Base-by-base conservation (phyloP, 2,888 invertebrate species). In the Lithodes maja region DNA sequence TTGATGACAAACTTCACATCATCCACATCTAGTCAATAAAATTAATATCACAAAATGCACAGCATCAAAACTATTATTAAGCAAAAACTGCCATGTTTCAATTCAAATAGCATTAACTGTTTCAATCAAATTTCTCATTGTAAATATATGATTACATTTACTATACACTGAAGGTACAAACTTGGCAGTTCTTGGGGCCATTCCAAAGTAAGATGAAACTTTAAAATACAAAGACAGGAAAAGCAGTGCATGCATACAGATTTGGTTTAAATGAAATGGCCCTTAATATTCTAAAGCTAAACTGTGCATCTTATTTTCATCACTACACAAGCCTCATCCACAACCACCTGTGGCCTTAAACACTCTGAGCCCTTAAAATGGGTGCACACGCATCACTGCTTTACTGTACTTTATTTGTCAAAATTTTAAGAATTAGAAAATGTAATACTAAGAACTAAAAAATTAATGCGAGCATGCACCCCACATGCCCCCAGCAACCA, bases 1-100 rank as follows among this genome's bases (percentile, higher is more conserved):
- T 99, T 99, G 93, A 99, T 98, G 69, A 99, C 99, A 94, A 97
- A 98, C 94, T 99, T 99, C 86, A 99, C 97, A 94, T 99, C 99
- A 94, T 99, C 98, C 54, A 99, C 96, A 94, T 96, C 95, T 96
- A 94, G 90, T 94, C 93, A 82, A 33, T 68, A 84, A 69, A 79
- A 83, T 75, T 17, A 52, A 81, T 75, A 80, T 83, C 77, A 84
- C 9, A 71, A 69, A 61, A 55, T 82, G 82, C 52, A 68, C 77
- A 55, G 7, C 33, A 52, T 33, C 50, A 1, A 52, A 15, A 17
- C n/a, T 71, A 15, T 3, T 87, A 2, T 83, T 33, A 84, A 33
- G 33, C 33, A 33, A 75, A 89, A 85, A 88, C 88, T 81, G 77
- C 90, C 82, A 89, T 82, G 86, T 77, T 88, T 77, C 55, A 84